phyloP scores from a whole-genome alignment of 2,888 invertebrate genomes.

The Schizotus pectinicornis region DNA sequence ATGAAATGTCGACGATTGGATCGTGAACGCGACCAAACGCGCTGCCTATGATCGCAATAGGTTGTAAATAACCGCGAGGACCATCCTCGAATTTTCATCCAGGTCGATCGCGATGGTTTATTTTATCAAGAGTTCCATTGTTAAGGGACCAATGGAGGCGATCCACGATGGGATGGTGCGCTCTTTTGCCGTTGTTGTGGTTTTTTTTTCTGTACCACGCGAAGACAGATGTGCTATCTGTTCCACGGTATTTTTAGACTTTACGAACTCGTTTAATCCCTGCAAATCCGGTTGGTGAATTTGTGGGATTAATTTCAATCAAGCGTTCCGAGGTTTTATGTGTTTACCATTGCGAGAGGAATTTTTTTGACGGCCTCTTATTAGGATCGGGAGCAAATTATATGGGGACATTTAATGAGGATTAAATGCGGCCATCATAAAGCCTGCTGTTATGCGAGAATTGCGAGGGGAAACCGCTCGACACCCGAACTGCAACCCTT shows the following conservation, averaged over 20 bases:
- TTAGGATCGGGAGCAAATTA: conserved; percentile 21
- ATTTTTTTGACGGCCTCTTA: conserved; percentile 26
- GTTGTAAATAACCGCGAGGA: conserved; percentile 6
- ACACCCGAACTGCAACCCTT: background rate
- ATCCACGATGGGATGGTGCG: conserved; percentile 12
- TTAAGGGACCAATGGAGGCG: conserved; percentile 36
- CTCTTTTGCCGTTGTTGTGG: conserved; percentile 21
- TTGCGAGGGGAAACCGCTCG: no score
- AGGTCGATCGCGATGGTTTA: conserved; percentile 13
- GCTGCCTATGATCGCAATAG: conserved; percentile 21
- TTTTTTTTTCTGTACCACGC: conserved; percentile 4
- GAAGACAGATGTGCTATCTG: conserved; percentile 22
- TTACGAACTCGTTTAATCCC: conserved; percentile 17
- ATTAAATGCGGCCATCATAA: conserved; percentile 13
- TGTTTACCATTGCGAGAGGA: conserved; percentile 23
- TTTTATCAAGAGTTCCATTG: conserved; percentile 32
- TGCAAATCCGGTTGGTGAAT: conserved; percentile 27
- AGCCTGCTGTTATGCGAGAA: background rate
- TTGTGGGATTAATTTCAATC: conserved; percentile 17
- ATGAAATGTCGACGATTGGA: conserved; percentile 18
- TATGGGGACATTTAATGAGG: conserved; percentile 27
- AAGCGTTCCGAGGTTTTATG: conserved; percentile 6
- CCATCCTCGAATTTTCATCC: conserved; percentile 27
- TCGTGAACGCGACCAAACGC: conserved; percentile 10
- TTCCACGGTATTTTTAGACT: conserved; percentile 12